phyloP scores from a whole-genome alignment of 2,113 vertebrate species.

The Podarcis muralis region DNA sequence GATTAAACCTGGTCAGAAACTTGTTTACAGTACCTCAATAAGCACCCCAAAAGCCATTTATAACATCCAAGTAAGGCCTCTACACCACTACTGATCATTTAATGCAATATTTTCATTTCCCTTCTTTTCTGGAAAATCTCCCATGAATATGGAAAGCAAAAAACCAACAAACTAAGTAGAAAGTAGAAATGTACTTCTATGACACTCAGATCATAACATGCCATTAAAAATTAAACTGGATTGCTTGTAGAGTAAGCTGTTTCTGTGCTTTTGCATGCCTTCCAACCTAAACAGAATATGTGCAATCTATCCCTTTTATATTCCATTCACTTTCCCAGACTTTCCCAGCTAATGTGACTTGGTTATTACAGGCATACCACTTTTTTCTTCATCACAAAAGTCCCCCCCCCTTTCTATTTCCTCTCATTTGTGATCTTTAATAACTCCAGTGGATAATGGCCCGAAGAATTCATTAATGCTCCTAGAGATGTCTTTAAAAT shows the following conservation, averaged over 20 bases:
- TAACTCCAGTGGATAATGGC: background rate
- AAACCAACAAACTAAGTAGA: background rate
- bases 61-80: no score
- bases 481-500: background rate
- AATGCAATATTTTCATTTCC: background rate
- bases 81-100: background rate
- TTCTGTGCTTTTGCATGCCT: background rate
- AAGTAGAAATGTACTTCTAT: background rate
- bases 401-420: background rate
- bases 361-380: background rate
- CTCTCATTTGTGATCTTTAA: background rate
- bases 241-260: background rate
- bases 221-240: background rate
- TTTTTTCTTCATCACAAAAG: constrained; percentile 15
- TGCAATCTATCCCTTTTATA: constrained; percentile 33
- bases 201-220: background rate
- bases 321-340: background rate
- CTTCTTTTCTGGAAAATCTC: background rate
- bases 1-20: no score
- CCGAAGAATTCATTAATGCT: background rate
- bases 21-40: no score
- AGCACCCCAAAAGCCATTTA: no score
- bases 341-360: background rate
- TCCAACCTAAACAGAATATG: background rate
- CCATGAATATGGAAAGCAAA: background rate